Base-by-base conservation (phyloP, 1,140 invertebrate genomes). In the Drosophila erecta region DNA sequence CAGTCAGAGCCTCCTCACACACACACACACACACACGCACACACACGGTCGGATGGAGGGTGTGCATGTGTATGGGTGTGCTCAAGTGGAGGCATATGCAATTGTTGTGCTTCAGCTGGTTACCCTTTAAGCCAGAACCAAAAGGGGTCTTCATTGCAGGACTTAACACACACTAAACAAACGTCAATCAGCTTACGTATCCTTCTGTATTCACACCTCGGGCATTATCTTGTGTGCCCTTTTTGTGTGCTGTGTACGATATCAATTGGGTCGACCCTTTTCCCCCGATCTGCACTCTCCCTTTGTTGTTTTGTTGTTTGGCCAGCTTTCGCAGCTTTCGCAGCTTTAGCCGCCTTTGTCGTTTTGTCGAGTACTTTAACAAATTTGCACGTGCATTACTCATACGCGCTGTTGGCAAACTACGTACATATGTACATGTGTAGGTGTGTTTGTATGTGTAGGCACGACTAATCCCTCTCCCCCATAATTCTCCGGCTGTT, bases 341-440 rank as follows among this genome's bases (percentile, higher is more conserved):
- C 62, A 65, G 57, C 24, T 66, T 73, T 49, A 40, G 51, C 54
- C 44, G 44, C 15, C 64, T 70, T 66, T 71, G 56, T 64, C 56
- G 62, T 69, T 73, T 51, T 59, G 44, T 64, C 46, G 49, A 75
- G 78, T 73, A 79, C 83, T 87, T 87, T 59, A 86, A 78, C 81
- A 78, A 86, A 85, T 85, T 85, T 86, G 87, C 81, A 87, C 83
- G 71, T 87, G 78, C 79, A 87, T 86, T 83, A 86, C 81, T 86
- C 83, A 86, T 79, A 84, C 72, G 80, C 76, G 40, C 33, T 60
- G 81, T 84, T 83, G 78, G 59, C 81, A 79, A 64, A 65, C 76
- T 57, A 84, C 62, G 22, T 50, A 24, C 20, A 30, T 17, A 17
- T 35, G 40, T 40, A 14, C n/a, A n/a, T n/a, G n/a, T n/a, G n/a